Conservation (phyloP, 2,797 vertebrate species). For the Enteromius fasciolatus region DNA sequence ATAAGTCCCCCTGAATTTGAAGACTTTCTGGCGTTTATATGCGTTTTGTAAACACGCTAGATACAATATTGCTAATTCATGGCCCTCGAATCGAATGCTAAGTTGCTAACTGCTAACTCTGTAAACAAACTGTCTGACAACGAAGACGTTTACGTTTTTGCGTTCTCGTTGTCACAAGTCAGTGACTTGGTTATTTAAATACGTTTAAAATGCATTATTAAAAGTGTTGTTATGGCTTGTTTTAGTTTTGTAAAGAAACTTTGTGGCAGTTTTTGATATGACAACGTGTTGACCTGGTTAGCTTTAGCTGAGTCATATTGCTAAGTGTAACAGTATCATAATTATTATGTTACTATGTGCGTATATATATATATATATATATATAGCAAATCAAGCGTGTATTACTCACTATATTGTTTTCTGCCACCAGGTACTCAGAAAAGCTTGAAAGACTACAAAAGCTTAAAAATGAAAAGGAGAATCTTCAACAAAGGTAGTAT, state of each 20-base stretch:
- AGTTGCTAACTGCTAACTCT: slow-evolving; percentile 28
- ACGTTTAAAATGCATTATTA: not conserved
- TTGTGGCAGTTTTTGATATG: not conserved
- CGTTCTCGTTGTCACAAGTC: not conserved
- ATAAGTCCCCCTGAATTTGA: not conserved
- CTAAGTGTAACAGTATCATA: not conserved
- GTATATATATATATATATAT: not conserved
- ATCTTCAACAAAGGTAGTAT: slow-evolving; percentile 89
- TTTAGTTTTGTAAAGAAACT: not conserved
- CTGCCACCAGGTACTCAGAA: slow-evolving; percentile 82
- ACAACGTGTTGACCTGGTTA: not conserved
- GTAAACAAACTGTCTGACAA: slow-evolving; percentile 16
- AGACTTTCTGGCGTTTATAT: not conserved
- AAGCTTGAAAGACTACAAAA: slow-evolving; percentile 87
- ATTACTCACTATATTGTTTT: not conserved
- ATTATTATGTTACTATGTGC: not conserved
- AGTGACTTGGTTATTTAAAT: not conserved
- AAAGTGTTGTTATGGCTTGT: not conserved
- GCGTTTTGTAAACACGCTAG: not conserved
- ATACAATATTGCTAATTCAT: not conserved
- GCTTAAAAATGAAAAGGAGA: slow-evolving; percentile 86
- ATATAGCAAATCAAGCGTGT: not conserved
- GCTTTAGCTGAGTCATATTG: slow-evolving; percentile 42
- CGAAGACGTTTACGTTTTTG: not conserved
- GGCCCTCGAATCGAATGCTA: not conserved